phyloP scores from a whole-genome alignment of 2,113 vertebrate genomes.

The Ginglymostoma cirratum region DNA sequence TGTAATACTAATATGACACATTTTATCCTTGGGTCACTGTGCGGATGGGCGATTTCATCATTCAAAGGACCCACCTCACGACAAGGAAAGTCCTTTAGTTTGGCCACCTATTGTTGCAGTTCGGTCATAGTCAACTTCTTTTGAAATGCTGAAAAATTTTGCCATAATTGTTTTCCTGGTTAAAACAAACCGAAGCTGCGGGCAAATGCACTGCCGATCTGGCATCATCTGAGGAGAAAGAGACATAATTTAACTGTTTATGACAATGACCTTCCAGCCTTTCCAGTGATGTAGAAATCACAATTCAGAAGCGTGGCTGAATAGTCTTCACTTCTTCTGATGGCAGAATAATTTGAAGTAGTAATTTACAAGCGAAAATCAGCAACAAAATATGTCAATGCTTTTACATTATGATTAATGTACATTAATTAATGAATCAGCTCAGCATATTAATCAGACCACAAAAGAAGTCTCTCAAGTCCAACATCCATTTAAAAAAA shows the following conservation, averaged over 20 bases:
- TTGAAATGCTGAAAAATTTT: background rate
- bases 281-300: background rate
- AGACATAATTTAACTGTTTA: background rate
- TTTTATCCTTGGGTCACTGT: too few species aligned
- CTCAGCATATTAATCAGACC: background rate
- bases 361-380: background rate
- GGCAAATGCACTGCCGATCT: background rate
- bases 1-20: too few species aligned
- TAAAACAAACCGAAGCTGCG: background rate
- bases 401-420: background rate
- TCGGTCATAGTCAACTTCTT: background rate
- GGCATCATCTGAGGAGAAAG: background rate
- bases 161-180: background rate
- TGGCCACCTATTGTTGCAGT: background rate
- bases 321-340: background rate
- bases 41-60: background rate
- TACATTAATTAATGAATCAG: background rate
- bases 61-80: background rate
- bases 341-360: background rate
- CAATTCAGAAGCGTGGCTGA: background rate
- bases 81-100: background rate
- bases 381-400: background rate
- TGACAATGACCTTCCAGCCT: too few species aligned
- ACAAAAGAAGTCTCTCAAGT: background rate
- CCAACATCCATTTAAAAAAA: background rate